A percentile compares a stretch with the other conserved stretches of the same genome.
These are phyloP conservation scores for Gobio occitaniae DNA, from an alignment of 2,797 vertebrate genomes.

Conservation along the genomic window DNA sequence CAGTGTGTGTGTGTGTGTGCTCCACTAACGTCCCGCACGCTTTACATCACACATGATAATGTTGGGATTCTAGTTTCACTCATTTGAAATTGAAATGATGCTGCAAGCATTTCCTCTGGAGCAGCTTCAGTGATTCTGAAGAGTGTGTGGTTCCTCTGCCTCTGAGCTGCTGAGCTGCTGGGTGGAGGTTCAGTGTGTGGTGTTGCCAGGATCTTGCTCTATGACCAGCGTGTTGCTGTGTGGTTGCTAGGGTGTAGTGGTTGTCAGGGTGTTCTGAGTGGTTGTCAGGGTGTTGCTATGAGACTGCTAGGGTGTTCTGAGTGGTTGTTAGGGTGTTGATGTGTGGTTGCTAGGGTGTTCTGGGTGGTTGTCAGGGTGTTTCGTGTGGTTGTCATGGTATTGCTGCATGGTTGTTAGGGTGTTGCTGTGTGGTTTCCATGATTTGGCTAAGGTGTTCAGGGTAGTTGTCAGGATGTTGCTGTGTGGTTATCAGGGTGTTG, in stretches of 20 bases:
- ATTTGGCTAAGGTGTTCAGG: not conserved
- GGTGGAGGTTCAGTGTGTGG: not conserved
- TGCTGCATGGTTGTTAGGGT: not conserved
- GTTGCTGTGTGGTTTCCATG: not conserved
- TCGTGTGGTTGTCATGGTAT: not conserved
- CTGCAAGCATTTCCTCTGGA: not conserved
- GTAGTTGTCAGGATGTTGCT: not conserved
- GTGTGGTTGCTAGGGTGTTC: not conserved
- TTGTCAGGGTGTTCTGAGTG: not conserved
- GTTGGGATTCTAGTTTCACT: not conserved
- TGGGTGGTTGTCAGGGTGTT: not conserved
- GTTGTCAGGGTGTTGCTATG: not conserved
- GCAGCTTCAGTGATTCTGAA: not conserved
- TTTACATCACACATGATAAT: not conserved
- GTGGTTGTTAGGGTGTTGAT: not conserved
- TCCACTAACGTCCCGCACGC: not conserved
- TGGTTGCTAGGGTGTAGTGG: not conserved
- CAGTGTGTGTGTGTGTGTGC: not conserved
- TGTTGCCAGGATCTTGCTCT: not conserved
- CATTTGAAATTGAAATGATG: not conserved
- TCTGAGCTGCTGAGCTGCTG: too few relatives aligned
- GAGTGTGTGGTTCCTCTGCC: not conserved
- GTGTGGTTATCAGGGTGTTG: not conserved
- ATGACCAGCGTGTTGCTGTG: not conserved
- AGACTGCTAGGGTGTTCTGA: too few relatives aligned